These are phyloP conservation scores for Athripsodes cinereus DNA, from an alignment of 2,888 invertebrate genomes.

Conservation along the genomic window DNA sequence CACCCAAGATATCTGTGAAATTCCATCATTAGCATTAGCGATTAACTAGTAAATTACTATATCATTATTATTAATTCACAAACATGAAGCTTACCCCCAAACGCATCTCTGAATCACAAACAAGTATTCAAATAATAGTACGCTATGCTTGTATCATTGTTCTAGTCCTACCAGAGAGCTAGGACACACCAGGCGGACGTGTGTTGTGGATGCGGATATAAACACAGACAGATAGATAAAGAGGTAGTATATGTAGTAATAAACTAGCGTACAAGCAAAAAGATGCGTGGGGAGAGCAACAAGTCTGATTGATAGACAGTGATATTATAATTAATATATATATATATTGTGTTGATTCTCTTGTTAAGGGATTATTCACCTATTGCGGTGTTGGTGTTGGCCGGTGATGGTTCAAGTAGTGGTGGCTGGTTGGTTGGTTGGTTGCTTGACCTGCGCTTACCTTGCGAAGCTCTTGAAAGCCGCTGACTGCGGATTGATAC, in stretches of 20 bases:
- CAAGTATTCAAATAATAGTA: neutral
- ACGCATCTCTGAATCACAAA: constrained; percentile 3
- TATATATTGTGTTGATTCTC: constrained; percentile 22
- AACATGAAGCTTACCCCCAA: constrained; percentile 13
- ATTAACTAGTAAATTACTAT: too few species aligned
- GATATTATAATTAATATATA: neutral
- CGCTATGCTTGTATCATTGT: too few species aligned
- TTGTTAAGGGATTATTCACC: constrained; percentile 27
- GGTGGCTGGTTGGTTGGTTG: constrained; percentile 28
- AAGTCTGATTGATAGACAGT: constrained; percentile 9
- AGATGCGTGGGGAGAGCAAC: constrained; percentile 14
- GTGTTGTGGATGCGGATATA: too few species aligned
- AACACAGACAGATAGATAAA: too few species aligned
- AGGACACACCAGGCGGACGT: too few species aligned
- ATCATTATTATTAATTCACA: constrained; percentile 13
- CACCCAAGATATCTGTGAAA: constrained; percentile 22
- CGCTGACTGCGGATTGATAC: constrained; percentile 99
- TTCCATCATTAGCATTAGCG: constrained; percentile 18
- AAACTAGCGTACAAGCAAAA: neutral
- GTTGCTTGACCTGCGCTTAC: constrained; percentile 58
- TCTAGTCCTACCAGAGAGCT: too few species aligned
- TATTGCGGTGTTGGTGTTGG: constrained; percentile 29
- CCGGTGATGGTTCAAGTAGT: constrained; percentile 29
- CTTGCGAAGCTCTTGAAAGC: constrained; percentile 99
- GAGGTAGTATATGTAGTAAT: too few species aligned